Evolutionary conservation across 2,888 invertebrate genomes (phyloP), one percentile per base, ranked within the genome.

Genomic region (Agriopis aurantiaria): DNA sequence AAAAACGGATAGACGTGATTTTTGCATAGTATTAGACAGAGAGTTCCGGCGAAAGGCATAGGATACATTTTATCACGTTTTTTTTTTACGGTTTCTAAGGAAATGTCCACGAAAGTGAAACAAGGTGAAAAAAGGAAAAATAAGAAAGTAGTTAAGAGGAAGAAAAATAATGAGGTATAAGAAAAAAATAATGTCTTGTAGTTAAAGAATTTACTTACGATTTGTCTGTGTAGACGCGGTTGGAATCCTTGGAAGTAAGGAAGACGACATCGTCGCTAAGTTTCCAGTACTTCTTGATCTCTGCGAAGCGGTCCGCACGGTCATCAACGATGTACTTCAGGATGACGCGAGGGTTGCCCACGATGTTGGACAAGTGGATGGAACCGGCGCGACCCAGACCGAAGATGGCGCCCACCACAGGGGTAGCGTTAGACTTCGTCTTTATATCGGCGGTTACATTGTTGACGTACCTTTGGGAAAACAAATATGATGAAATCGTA

Each of bases 301-400:
- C 89, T 1, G 82, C 77, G 78, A 95, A 94, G 53, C 90, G 92
- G 0, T 88, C 86, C 0, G 85, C 83, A 41, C 91, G 84, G 60
- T 95, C 95, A 57, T 96, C 96, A 0, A 96, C 92, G 55, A 96
- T 85, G 79, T 96, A 96, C 55, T 95, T 84, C 7, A 96, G 82
- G 43, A 91, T 86, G 0, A 94, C 83, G 8, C 95, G 92, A 0
- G 91, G 89, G 80, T 93, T 95, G 8, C 80, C 81, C 6, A 93
- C 73, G 33, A 96, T 85, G 73, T 93, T 95, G 12, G 85, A 74
- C 70, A 96, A 83, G 77, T 96, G 96, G 72, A 96, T 96, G 60
- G 95, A 95, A 0, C 96, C 96, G 3, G 96, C 96, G 45, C 96
- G 93, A 1, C 96, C 96, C 2, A 95, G 84, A 0, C 96, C 96